Evolutionary conservation across 2,888 invertebrate genomes (phyloP).

Genomic region (Lydus trimaculatus): DNA sequence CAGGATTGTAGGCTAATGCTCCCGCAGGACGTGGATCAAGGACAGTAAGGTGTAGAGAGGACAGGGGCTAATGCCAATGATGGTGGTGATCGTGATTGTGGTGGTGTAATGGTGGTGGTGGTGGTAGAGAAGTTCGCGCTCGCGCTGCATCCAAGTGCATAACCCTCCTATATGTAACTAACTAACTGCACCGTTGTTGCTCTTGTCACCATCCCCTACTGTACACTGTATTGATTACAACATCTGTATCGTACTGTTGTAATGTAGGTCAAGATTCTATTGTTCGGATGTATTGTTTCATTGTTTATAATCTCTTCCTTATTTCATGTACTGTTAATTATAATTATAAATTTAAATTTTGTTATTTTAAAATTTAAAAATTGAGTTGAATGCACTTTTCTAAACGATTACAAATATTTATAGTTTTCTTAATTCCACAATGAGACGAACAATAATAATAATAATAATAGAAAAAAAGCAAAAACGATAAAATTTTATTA

Average conservation of each 20-base stretch:
- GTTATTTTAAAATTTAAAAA: not conserved
- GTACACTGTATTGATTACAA: slow-evolving; percentile 51
- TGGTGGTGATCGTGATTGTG: slow-evolving; percentile 6
- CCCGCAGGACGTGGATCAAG: slow-evolving; percentile 44
- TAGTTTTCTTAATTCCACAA: not conserved
- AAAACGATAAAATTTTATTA: slow-evolving; percentile 7
- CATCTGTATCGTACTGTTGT: slow-evolving; percentile 50
- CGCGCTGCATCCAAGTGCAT: slow-evolving; percentile 32
- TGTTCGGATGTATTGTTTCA: slow-evolving; percentile 7
- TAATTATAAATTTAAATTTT: not conserved
- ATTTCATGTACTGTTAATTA: not conserved
- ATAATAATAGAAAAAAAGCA: too few relatives aligned
- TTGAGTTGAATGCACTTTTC: not conserved
- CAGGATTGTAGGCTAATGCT: slow-evolving; percentile 53
- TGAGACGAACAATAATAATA: not conserved
- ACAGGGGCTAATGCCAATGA: slow-evolving; percentile 16
- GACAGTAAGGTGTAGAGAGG: slow-evolving; percentile 24
- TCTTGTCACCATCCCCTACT: slow-evolving; percentile 48
- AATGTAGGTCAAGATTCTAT: slow-evolving; percentile 56
- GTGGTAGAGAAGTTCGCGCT: slow-evolving; percentile 19
- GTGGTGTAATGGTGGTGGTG: not conserved
- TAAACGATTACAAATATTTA: not conserved
- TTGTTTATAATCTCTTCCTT: not conserved
- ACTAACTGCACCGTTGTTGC: slow-evolving; percentile 21
- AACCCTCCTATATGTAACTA: slow-evolving; percentile 1